Base-by-base conservation (phyloP, 2,888 invertebrate species). In the Agonopterix alstromeriana region DNA sequence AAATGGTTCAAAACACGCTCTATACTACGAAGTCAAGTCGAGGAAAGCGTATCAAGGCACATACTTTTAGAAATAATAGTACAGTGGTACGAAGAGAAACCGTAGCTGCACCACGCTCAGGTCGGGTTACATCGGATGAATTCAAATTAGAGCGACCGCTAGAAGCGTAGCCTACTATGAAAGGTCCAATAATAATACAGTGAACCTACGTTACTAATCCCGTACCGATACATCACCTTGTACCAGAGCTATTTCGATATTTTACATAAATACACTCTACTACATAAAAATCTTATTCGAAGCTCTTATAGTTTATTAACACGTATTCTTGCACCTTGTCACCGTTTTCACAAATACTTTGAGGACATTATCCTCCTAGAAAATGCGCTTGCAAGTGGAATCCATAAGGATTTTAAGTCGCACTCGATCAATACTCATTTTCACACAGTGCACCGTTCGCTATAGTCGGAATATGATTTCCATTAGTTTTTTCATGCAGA, bases 11-110 rank as follows among this genome's bases (percentile, higher is more conserved):
- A 87, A 85, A 85, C 76, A 82, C 78, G 82, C 77, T 81, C 83
- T 85, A 84, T 78, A 73, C 85, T 87, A 86, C 79, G 71, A 38
- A 78, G 77, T 81, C 79, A 73, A 82, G 78, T 84, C 79, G 78
- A 85, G 84, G 76, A 86, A 87, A 88, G 87, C 87, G 75, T 85
- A 79, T 76, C 87, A 88, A 88, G 88, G 88, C 88, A 88, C 88
- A 87, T 87, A 86, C 83, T 86, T 87, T 86, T 87, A 87, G 85
- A 87, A 88, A 85, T 64, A 80, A 84, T 79, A 84, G 78, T 78
- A 70, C 66, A 75, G 73, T 77, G 76, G 77, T 73, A 72, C 75
- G 72, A 70, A 69, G 67, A 73, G 61, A 61, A 73, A 75, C 58
- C 52, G 62, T 64, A 68, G 68, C 27, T 61, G 70, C 64, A 70